Conservation (phyloP, 2,113 vertebrate genomes). For the Dendrocopos noguchii region DNA sequence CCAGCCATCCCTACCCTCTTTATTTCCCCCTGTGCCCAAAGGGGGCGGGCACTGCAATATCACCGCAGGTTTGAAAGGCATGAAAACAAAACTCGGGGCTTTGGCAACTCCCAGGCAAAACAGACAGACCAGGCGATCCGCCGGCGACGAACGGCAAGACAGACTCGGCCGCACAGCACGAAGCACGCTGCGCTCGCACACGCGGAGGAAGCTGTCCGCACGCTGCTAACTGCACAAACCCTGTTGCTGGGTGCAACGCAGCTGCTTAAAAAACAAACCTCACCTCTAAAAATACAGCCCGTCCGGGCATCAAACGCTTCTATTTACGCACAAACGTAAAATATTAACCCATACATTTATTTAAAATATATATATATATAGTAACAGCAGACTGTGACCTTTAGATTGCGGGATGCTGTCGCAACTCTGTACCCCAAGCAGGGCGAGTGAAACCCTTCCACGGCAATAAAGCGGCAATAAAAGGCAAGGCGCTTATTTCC, state of each 20-base stretch:
- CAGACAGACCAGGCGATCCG: neutral
- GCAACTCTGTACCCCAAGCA: neutral
- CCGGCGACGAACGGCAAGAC: neutral
- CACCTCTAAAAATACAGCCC: neutral
- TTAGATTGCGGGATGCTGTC: slow-evolving; percentile 10
- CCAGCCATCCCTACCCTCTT: neutral
- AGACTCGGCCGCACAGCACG: neutral
- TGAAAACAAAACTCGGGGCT: slow-evolving; percentile 6
- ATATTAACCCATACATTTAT: no score
- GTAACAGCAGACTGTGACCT: neutral
- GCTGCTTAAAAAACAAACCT: neutral
- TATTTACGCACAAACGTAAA: neutral
- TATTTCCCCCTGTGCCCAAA: neutral
- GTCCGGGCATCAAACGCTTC: neutral
- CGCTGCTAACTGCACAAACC: neutral
- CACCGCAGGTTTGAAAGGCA: slow-evolving; percentile 35
- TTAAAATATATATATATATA: no score
- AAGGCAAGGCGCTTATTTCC: slow-evolving; percentile 19
- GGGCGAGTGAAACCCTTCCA: neutral
- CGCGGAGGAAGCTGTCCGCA: neutral
- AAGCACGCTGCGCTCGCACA: neutral
- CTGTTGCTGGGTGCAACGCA: neutral
- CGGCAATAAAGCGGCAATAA: neutral
- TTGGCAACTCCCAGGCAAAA: neutral
- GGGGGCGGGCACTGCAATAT: slow-evolving; percentile 37